Evolutionary conservation across 2,888 invertebrate genomes (phyloP), one percentile per base, ranked within the genome.

Genomic region (Pharmacophagus antenor): DNA sequence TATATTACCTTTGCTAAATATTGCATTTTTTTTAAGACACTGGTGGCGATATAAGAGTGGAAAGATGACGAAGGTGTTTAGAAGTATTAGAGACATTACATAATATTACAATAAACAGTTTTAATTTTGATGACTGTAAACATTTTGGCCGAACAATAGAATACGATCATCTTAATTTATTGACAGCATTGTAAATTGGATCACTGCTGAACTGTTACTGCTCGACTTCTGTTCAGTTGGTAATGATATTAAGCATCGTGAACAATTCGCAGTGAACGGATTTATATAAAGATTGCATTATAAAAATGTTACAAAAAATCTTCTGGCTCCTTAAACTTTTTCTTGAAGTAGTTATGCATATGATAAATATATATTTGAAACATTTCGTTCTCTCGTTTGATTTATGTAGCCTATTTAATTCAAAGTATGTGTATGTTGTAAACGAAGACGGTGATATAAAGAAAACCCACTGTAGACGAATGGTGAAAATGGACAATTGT

Each of bases 91-190:
- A 21, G 12, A 21, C n/a, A 37, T 58, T 57, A 21, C 51, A 46
- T 57, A 50, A 58, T 51, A 52, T 52, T 46, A 44, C 18, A 27
- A 23, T 47, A 58, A 58, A 52, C 58, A 58, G 18, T 52, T 58
- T 44, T 21, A 49, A 37, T 48, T 25, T 27, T 7, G 27, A 46
- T 27, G 50, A 44, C 51, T 57, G 50, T 44, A 57, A 50, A 50
- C 46, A 51, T 57, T 22, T 20, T 22, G 5, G 18, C 15, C 22
- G 17, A 51, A 58, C 58, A 58, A 58, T 58, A 46, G 58, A 46
- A 5, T 37, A 46, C 37, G 15, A 21, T 52, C 51, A 51, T 52
- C 37, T 15, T 18, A 15, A 47, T 44, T 37, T 47, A 25, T 22
- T 17, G 31, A 23, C 22, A 52, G 21, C 17, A 37, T 23, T 42